Base-by-base conservation (phyloP, 2,888 invertebrate genomes). In the Cacoxenus indagator region DNA sequence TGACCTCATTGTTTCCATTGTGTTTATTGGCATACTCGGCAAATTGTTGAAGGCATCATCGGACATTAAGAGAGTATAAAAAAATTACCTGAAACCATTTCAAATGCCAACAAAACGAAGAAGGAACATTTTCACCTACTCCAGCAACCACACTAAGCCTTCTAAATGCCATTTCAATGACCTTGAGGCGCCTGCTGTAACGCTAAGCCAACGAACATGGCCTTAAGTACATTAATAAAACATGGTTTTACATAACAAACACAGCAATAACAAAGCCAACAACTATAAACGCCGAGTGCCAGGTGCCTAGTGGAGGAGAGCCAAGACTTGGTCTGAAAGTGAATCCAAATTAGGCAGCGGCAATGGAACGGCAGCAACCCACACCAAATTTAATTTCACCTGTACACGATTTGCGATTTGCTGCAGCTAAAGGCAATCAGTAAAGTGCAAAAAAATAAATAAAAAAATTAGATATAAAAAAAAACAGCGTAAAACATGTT, bases 381-480 rank as follows among this genome's bases (percentile, higher is more conserved):
- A 79, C 74, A 68, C 72, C 67, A 67, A 73, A 73, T 65, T 65
- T 43, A 78, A 73, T 80, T 80, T 80, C 80, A 80, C 80, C 77
- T 80, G 80, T 68, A 66, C 55, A 73, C 75, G 68, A 73, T 71
- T 66, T 59, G 37, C 37, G 37, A 37, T 37, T 37, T 37, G 8
- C 37, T 62, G 22, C 24, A 9, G 43, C n/a, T 22, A 17, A 45
- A 61, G 29, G 37, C 61, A 2, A 17, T 61, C 19, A 19, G 61
- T 31, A n/a, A 27, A 51, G 37, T 31, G 73, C 67, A 70, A 71
- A 77, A 69, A 76, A 70, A 76, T 70, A 70, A 27, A 45, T 26
- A 31, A 69, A 45, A 62, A 24, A 24, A 57, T 17, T 19, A 27
- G 19, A 27, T 17, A 57, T 29, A 27, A 55, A 2, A 55, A 11